Percentiles rank a stretch among this genome's conserved stretches.
phyloP scores from a whole-genome alignment of 2,797 vertebrate species.

The Poecile montanus region DNA sequence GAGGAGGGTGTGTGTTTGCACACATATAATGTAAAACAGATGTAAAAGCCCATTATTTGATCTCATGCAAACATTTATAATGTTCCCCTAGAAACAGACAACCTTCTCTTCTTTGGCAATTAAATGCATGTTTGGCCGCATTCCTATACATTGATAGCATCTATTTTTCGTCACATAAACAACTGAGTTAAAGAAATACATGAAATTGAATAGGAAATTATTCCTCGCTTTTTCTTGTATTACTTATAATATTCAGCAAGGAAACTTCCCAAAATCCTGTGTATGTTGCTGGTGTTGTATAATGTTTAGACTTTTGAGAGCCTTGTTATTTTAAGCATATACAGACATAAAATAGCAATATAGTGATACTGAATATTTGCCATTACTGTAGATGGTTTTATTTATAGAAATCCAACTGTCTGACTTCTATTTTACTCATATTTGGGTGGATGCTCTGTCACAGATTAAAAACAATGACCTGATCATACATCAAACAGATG shows the following conservation, averaged over 20 bases:
- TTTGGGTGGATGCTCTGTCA: neutral
- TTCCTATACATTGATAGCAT: neutral
- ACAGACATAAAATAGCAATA: neutral
- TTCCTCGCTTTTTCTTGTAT: neutral
- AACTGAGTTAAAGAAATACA: neutral
- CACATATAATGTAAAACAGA: neutral
- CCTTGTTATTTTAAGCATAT: neutral
- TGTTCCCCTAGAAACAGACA: neutral
- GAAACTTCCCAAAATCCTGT: neutral
- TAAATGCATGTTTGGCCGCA: neutral
- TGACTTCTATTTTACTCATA: neutral
- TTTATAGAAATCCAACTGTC: neutral
- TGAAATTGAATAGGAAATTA: neutral
- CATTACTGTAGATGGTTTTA: neutral
- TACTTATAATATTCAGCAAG: neutral
- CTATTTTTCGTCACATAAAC: neutral
- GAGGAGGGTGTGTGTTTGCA: neutral
- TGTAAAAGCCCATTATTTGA: neutral
- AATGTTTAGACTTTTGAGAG: neutral
- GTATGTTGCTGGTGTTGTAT: neutral
- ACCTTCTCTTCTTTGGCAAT: neutral
- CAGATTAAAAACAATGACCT: neutral
- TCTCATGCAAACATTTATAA: neutral
- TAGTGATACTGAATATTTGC: neutral
- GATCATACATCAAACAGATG: neutral